Conservation (phyloP, 1,140 invertebrate genomes). For the Meloidogyne exigua region DNA sequence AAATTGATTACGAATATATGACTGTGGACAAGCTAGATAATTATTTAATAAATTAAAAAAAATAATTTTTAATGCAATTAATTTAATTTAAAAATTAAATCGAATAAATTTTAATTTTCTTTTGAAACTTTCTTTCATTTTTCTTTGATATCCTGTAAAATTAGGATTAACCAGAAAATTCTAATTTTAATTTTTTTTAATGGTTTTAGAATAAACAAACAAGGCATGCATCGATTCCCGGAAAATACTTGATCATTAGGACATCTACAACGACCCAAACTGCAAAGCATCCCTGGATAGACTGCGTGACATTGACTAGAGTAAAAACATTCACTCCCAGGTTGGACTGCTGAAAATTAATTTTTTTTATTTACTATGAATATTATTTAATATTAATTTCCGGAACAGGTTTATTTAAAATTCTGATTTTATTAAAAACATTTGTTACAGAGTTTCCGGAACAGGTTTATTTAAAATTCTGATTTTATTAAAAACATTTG, state of each 20-base stretch:
- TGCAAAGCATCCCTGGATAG: conserved; percentile 56
- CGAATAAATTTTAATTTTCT: neutral
- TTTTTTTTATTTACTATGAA: neutral
- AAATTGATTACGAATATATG: conserved; percentile 49
- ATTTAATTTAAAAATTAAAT: neutral
- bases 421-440: neutral
- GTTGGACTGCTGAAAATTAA: conserved; percentile 34
- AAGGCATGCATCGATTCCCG: conserved; percentile 48
- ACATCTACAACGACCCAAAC: conserved; percentile 52
- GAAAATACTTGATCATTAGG: conserved; percentile 57
- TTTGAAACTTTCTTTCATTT: no score
- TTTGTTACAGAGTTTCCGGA: neutral
- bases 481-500: no score
- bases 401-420: neutral
- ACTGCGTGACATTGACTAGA: conserved; percentile 62
- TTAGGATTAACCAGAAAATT: neutral
- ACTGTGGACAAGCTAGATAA: conserved; percentile 39
- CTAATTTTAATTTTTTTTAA: neutral
- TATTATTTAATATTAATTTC: neutral
- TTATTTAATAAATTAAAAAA: neutral
- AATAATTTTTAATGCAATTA: neutral
- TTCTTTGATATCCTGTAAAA: neutral
- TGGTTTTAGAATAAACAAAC: neutral
- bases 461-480: neutral
- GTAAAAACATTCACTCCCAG: conserved; percentile 52